These are phyloP conservation scores for Loxodonta africana DNA, from an alignment of 2,113 vertebrate species.

Conservation along the genomic window DNA sequence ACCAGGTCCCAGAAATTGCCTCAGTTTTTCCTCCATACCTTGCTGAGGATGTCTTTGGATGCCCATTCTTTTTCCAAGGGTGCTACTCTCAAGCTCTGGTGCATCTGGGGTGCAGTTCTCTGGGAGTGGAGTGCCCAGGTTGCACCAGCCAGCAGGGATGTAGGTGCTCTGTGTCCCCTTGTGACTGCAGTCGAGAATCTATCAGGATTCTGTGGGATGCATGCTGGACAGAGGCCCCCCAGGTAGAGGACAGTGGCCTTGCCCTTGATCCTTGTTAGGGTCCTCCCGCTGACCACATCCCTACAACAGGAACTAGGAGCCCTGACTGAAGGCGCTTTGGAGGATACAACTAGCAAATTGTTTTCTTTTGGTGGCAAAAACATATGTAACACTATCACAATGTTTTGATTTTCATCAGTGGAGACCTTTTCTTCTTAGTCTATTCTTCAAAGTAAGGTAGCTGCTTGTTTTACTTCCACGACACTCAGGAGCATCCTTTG, in stretches of 20 bases:
- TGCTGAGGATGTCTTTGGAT: neutral
- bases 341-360: neutral
- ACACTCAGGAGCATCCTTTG: no score
- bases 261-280: neutral
- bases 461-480: no score
- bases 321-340: neutral
- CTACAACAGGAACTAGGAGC: no score
- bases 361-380: no score
- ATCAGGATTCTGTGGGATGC: neutral
- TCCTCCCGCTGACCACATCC: neutral
- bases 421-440: no score
- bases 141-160: no score
- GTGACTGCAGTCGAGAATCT: neutral
- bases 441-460: no score
- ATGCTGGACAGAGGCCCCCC: neutral
- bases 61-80: no score
- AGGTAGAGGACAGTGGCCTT: neutral
- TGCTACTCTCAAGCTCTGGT: no score
- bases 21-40: neutral
- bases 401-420: no score
- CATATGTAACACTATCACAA: no score
- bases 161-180: neutral
- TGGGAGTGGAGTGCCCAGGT: neutral
- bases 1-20: neutral
- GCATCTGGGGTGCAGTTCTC: neutral